Evolutionary conservation across 2,113 vertebrate species (phyloP).

Genomic region (Orycteropus afer): DNA sequence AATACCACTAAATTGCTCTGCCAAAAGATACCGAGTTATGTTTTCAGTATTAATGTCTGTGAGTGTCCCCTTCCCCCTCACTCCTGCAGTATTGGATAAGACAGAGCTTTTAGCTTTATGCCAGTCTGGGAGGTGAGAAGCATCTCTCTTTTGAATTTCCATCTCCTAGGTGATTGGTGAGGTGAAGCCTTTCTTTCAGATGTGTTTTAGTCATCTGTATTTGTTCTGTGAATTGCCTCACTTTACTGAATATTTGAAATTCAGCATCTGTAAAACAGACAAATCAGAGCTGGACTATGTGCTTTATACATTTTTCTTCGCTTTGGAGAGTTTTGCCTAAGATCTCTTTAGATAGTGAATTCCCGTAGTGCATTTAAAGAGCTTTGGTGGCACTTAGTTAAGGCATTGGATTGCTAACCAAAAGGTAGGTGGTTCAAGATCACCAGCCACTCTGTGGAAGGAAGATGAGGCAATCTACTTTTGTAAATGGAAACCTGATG

Average conservation of each 20-base stretch:
- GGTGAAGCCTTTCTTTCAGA: background rate
- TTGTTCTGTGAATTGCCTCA: conserved; percentile 16
- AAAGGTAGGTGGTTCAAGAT: no score
- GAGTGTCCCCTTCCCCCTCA: background rate
- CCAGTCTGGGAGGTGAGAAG: background rate
- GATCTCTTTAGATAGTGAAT: background rate
- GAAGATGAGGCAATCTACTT: no score
- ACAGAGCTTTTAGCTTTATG: background rate
- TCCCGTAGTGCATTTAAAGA: background rate
- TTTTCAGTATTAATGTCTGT: background rate
- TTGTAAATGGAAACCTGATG: no score
- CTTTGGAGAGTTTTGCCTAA: background rate
- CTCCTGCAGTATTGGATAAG: background rate
- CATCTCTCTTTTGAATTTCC: background rate
- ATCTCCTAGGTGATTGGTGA: background rate
- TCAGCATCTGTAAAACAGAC: background rate
- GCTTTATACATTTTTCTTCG: background rate
- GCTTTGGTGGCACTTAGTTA: no score
- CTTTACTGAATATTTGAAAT: conserved; percentile 14
- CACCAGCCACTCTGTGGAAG: no score
- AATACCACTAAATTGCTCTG: background rate
- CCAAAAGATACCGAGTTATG: background rate
- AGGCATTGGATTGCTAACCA: no score
- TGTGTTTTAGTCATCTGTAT: background rate
- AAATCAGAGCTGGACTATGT: background rate